Conservation (phyloP, 2,113 vertebrate species). For the Microcebus jonahi region DNA sequence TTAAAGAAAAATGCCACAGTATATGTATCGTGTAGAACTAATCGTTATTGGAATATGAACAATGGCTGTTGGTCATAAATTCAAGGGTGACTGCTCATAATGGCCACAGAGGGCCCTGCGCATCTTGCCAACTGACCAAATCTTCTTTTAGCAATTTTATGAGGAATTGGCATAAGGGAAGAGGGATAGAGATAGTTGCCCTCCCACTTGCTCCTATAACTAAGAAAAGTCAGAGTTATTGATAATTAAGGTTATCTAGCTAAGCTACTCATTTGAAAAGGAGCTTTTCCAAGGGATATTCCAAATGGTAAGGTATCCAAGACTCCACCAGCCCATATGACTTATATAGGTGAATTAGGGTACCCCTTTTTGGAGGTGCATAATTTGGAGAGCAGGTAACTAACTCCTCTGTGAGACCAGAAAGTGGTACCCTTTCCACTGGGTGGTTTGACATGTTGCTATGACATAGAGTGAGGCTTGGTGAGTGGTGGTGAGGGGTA, state of each 20-base stretch:
- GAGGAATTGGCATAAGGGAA: background rate
- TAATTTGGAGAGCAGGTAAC: background rate
- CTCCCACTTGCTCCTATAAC: background rate
- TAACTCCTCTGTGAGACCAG: background rate
- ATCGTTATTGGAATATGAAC: slow-evolving; percentile 21
- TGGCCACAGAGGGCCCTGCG: background rate
- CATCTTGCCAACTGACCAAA: background rate
- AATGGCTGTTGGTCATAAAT: slow-evolving; percentile 37
- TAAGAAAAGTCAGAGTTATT: background rate
- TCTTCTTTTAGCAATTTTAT: slow-evolving; percentile 31
- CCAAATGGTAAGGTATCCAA: background rate
- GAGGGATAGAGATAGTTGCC: background rate
- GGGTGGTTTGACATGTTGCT: background rate
- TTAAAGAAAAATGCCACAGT: slow-evolving; percentile 51
- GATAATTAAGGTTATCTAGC: background rate
- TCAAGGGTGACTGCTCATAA: background rate
- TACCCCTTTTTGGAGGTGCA: background rate
- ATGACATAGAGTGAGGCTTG: background rate
- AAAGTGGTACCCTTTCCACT: background rate
- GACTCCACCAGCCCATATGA: background rate
- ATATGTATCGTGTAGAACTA: background rate
- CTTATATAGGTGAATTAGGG: background rate
- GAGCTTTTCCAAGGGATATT: background rate
- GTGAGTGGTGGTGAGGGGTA: background rate
- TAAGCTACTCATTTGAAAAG: background rate